phyloP scores from a whole-genome alignment of 2,888 invertebrate genomes.

The Meiosimyza platycephala region DNA sequence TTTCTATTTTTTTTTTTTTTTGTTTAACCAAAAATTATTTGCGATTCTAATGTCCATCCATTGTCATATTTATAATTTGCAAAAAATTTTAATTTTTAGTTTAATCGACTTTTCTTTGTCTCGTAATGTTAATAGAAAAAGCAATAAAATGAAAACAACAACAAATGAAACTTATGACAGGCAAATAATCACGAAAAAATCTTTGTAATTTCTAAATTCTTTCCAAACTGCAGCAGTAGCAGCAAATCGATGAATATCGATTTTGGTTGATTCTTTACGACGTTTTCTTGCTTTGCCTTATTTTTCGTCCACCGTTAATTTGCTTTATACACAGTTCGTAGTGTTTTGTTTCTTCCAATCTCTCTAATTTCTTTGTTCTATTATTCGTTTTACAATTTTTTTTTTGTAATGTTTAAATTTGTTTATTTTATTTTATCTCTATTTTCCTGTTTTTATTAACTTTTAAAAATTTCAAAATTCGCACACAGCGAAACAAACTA shows the following conservation, averaged over 20 bases:
- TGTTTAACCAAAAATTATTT: too few relatives aligned
- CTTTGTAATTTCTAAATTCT: too few relatives aligned
- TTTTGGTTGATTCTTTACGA: slow-evolving; percentile 34
- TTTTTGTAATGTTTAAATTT: slow-evolving; percentile 10
- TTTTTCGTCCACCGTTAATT: background rate
- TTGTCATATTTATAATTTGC: slow-evolving; percentile 10
- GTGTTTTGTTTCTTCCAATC: background rate
- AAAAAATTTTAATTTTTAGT: background rate
- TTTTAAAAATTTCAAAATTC: background rate
- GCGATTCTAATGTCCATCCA: background rate
- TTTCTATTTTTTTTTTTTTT: too few relatives aligned
- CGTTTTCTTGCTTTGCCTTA: slow-evolving; percentile 2
- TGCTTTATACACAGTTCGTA: background rate
- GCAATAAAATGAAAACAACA: background rate
- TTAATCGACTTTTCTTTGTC: background rate
- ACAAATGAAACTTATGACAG: slow-evolving; percentile 9
- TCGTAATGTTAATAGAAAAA: slow-evolving; percentile 1
- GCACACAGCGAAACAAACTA: slow-evolving; percentile 2
- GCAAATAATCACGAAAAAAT: too few relatives aligned
- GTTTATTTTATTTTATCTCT: background rate
- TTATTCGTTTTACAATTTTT: background rate
- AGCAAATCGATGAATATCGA: slow-evolving; percentile 43
- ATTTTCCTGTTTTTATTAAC: background rate
- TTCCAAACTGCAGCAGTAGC: background rate
- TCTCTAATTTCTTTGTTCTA: background rate